Base-by-base conservation (phyloP, 2,113 vertebrate genomes). In the Grammomys surdaster region DNA sequence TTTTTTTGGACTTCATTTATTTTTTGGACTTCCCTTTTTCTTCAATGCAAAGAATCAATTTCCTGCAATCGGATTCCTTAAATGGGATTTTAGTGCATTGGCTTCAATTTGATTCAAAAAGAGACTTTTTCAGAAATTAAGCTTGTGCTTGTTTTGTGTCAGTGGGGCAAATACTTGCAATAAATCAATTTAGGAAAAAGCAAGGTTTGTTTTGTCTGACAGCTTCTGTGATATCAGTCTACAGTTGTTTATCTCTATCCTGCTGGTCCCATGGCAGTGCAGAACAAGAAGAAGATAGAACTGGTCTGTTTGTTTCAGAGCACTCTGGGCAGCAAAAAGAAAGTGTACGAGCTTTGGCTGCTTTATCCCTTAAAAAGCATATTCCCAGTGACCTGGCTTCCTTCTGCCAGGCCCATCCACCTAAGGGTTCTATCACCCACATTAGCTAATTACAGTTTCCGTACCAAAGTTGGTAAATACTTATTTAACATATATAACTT, bases 21-120 rank as follows among this genome's bases (percentile, higher is more conserved):
- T 40, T 48, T 48, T 48, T 48, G 46, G 46, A 26, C 54, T 26
- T 17, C 67, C 60, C 19, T 43, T 90, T 91, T 51, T 51, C 91
- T 94, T 73, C n/a, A 69, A 77, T 40, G n/a, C 10, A 67, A 43
- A 85, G 46, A 54, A 1, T 82, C 46, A 40, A 1, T 84, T 90
- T 40, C 70, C 70, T 93, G 43, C 80, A 31, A 43, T 78, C 20
- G n/a, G 36, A 5, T 80, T 70, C 51, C 40, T 70, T 91, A 91
- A 93, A 51, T 84, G 80, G 20, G 20, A 88, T 93, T 96, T 40
- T 48, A 60, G 28, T 67, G 7, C 72, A 88, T 33, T 88, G 19
- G 26, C 12, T 54, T 92, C 46, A 92, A 72, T 89, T 46, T 82
- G 70, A 22, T 10, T 46, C 33, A 81, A 24, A 96, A 76, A 10